phyloP scores from a whole-genome alignment of 2,113 vertebrate genomes.

The Collichthys lucidus region DNA sequence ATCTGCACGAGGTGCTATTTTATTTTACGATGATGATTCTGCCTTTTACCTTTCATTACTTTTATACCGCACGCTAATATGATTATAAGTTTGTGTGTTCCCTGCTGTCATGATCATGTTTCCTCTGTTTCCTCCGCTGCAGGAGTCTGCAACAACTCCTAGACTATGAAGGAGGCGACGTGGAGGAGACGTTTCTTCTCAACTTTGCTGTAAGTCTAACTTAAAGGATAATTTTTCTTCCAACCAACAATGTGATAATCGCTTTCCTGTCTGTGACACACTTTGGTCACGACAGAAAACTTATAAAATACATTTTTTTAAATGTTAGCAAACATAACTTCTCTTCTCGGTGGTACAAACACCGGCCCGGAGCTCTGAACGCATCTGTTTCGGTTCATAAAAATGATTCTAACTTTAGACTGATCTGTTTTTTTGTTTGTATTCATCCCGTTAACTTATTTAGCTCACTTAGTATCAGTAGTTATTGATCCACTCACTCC shows the following conservation, averaged over 20 bases:
- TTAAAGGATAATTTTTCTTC: background rate
- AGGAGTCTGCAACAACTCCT: slow-evolving; percentile 97
- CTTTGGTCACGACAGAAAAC: too few relatives aligned
- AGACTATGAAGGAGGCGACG: slow-evolving; percentile 90
- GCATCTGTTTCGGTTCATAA: too few relatives aligned
- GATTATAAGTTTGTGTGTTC: background rate
- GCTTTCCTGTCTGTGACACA: too few relatives aligned
- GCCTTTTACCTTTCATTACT: background rate
- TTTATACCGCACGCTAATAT: background rate
- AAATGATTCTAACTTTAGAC: too few relatives aligned
- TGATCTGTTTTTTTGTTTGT: background rate
- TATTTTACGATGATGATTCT: background rate
- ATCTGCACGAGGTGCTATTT: too few relatives aligned
- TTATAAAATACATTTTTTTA: too few relatives aligned
- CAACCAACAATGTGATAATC: background rate
- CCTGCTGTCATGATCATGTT: background rate
- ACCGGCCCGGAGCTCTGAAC: too few relatives aligned
- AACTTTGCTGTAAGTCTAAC: slow-evolving; percentile 91
- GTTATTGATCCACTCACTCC: background rate
- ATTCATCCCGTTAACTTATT: background rate
- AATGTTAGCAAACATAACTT: background rate
- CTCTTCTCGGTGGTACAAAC: too few relatives aligned
- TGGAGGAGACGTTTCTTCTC: slow-evolving; percentile 95
- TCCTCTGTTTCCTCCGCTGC: slow-evolving; percentile 11
- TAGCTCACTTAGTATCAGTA: background rate